These are phyloP conservation scores for Hyles euphorbiae DNA, from an alignment of 1,140 invertebrate genomes.

Conservation along the genomic window DNA sequence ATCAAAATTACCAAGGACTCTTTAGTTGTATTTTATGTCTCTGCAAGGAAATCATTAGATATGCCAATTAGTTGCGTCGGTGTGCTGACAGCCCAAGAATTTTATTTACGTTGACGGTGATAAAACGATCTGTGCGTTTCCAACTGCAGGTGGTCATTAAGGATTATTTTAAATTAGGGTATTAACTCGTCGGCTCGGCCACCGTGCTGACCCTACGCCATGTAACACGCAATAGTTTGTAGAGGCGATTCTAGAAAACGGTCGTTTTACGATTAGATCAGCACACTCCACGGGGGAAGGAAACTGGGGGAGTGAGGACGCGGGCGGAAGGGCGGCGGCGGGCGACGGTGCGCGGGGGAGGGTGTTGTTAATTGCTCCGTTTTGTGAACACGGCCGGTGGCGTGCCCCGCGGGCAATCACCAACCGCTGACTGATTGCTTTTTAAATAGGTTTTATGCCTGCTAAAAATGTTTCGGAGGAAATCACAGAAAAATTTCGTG, in stretches of 20 bases:
- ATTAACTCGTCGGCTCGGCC: conserved; percentile 5
- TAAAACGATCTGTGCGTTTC: too few species aligned
- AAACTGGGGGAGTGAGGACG: background rate
- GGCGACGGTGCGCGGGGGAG: conserved; percentile 24
- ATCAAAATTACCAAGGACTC: too few species aligned
- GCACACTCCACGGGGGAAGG: conserved; percentile 30
- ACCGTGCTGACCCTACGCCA: conserved; percentile 24
- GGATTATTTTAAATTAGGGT: background rate
- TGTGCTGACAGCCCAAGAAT: too few species aligned
- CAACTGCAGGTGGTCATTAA: too few species aligned
- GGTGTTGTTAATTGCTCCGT: conserved; percentile 72
- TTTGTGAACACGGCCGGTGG: conserved; percentile 72
- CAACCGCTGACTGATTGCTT: conserved; percentile 71
- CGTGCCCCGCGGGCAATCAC: conserved; percentile 68
- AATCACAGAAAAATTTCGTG: conserved; percentile 56
- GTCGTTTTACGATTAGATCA: conserved; percentile 74
- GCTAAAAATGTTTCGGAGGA: conserved; percentile 65
- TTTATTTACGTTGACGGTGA: too few species aligned
- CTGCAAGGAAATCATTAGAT: too few species aligned
- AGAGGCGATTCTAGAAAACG: conserved; percentile 74
- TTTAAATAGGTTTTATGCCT: conserved; percentile 74
- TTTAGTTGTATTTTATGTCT: too few species aligned
- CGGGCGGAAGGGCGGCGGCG: conserved; percentile 23
- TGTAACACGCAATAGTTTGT: conserved; percentile 69
- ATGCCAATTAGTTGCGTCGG: too few species aligned